phyloP scores from a whole-genome alignment of 2,888 invertebrate species.

The Phyllotreta cruciferae region DNA sequence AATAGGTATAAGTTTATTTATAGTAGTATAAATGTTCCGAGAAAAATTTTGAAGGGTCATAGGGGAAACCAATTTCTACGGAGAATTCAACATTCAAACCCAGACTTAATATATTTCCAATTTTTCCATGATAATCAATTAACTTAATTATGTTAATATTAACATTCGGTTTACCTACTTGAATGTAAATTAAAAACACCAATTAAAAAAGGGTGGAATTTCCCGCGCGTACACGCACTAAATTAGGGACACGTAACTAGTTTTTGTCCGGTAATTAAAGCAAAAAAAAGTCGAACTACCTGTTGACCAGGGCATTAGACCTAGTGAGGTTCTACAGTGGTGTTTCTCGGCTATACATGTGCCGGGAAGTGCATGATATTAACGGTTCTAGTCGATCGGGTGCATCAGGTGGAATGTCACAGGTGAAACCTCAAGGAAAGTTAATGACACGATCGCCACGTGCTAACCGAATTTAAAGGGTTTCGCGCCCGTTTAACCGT shows the following conservation, averaged over 20 bases:
- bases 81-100: constrained; percentile 3
- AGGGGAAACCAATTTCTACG: too few species aligned
- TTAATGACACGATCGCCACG: constrained; percentile 47
- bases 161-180: too few species aligned
- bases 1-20: too few species aligned
- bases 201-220: background rate
- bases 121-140: constrained; percentile 11
- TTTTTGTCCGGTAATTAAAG: constrained; percentile 21
- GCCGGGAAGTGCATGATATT: constrained; percentile 40
- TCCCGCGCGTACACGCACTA: too few species aligned
- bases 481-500: constrained; percentile 36
- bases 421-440: constrained; percentile 51
- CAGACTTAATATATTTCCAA: background rate
- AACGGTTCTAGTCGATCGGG: constrained; percentile 49
- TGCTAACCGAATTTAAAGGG: constrained; percentile 37
- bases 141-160: background rate
- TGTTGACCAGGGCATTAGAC: constrained; percentile 34
- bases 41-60: too few species aligned
- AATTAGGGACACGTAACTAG: constrained; percentile 1
- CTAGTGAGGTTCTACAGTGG: constrained; percentile 42
- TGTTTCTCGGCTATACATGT: constrained; percentile 33
- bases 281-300: constrained; percentile 29
- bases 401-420: constrained; percentile 54
- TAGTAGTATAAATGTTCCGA: too few species aligned
- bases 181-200: too few species aligned